Base-by-base conservation (phyloP, 2,797 vertebrate species). In the Galagoides demidoff region DNA sequence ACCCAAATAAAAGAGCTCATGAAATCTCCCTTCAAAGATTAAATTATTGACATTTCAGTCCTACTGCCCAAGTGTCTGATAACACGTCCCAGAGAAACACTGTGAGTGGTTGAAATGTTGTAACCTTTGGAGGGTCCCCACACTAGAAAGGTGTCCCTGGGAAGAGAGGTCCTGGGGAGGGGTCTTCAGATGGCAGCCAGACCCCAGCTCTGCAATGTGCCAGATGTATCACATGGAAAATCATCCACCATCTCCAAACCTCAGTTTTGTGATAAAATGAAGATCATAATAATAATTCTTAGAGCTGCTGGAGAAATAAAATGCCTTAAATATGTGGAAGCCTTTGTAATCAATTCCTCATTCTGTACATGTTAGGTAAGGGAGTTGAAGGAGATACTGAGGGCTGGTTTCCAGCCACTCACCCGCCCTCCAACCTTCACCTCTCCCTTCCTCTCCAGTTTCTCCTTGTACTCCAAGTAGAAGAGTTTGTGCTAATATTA, bases 381-480 rank as follows among this genome's bases (percentile, higher is more conserved):
- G 14, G 22, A 71, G 27, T 43, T 92, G 59, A 90, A 34, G 52
- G 6, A 10, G 1, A 37, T 37, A 91, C 85, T 85, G 20, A 31
- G 39, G 25, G 19, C 64, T 90, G 70, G 66, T 34, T 70, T 25
- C 31, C 11, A 34, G 77, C 13, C 13, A 13, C 49, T 52, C 4
- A 43, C 9, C 14, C 22, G 29, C n/a, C 85, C 7, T 12, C 29
- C 1, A 3, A 37, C 45, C 20, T 79, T n/a, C 61, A 34, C 4
- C 59, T 81, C 12, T 63, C 43, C 52, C 6, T 89, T 82, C 85
- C 39, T 22, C 29, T 39, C 31, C n/a, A 57, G 5, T 52, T 90
- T 95, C 61, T 73, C 52, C 31, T 84, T 95, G 96, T 57, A 78
- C 39, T 93, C 57, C 96, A 84, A 90, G 76, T 22, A 96, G 71